Conservation (phyloP, 2,888 invertebrate genomes). For the Trichopoda pennipes region DNA sequence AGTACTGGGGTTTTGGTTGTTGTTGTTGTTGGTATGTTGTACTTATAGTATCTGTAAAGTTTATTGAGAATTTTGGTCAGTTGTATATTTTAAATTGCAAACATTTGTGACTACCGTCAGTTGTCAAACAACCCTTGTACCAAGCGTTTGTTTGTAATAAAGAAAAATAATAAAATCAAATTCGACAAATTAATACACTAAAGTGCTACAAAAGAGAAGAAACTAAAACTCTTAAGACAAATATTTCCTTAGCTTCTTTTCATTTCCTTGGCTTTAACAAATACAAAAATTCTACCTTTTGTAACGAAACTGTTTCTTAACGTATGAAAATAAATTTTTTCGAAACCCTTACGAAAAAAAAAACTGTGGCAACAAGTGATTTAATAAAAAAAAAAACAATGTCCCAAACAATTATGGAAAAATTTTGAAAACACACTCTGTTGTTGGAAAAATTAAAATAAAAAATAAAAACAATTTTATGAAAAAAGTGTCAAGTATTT, state of each 20-base stretch:
- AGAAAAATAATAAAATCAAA: constrained; percentile 30
- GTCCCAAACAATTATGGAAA: constrained; percentile 47
- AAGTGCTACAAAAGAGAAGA: constrained; percentile 10
- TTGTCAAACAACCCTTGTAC: constrained; percentile 78
- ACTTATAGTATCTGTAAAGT: constrained; percentile 31
- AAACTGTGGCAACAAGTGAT: constrained; percentile 62
- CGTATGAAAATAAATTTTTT: constrained; percentile 15
- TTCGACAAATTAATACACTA: not conserved
- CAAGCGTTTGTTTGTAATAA: constrained; percentile 66
- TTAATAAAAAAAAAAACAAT: constrained; percentile 37
- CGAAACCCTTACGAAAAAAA: no score
- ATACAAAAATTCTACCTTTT: not conserved
- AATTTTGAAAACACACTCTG: constrained; percentile 13
- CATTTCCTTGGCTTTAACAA: not conserved
- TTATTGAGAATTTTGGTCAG: constrained; percentile 62
- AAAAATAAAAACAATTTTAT: not conserved
- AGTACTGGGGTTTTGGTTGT: not conserved
- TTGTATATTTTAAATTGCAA: constrained; percentile 71
- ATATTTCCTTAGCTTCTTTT: constrained; percentile 11
- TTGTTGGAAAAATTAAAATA: not conserved
- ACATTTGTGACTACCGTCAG: constrained; percentile 73
- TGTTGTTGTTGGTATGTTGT: constrained; percentile 19
- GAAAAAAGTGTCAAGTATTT: constrained; percentile 26
- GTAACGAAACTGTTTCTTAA: not conserved
- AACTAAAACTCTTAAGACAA: not conserved